Percentiles rank a stretch among this genome's conserved stretches.
Conservation (phyloP, 1,140 invertebrate species). For the Cherax quadricarinatus region DNA sequence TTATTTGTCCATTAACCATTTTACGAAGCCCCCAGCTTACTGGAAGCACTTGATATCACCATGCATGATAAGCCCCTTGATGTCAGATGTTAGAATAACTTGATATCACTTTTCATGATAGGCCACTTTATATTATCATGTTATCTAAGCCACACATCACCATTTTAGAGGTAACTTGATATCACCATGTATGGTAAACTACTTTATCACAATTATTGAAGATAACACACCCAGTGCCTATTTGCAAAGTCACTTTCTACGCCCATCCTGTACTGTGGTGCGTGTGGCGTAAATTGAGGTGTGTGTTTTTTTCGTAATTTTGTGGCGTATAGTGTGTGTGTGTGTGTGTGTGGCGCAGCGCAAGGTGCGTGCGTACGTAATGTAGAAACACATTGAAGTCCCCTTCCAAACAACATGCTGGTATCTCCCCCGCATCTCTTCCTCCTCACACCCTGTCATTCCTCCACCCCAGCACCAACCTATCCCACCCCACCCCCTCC, state of each 20-base stretch:
- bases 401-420: not conserved
- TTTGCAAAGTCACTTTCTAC: slow-evolving; percentile 39
- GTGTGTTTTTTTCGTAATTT: not conserved
- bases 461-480: not conserved
- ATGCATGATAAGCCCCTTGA: too few species aligned
- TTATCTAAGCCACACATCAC: not conserved
- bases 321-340: not conserved
- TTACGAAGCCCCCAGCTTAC: too few species aligned
- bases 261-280: slow-evolving; percentile 10
- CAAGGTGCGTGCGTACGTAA: not conserved
- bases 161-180: not conserved
- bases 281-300: not conserved
- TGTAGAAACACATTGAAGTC: too few species aligned
- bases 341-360: not conserved
- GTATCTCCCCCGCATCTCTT: not conserved
- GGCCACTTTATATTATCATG: not conserved
- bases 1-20: too few species aligned
- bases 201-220: not conserved
- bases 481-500: too few species aligned
- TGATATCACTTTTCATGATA: too few species aligned
- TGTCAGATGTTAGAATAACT: too few species aligned
- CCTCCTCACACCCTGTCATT: too few species aligned
- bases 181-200: not conserved
- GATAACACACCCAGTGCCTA: not conserved
- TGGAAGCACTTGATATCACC: too few species aligned